A percentile compares a stretch with the other conserved stretches of the same genome.
Conservation (phyloP, 1,140 invertebrate genomes). For the Drosophila triauraria region DNA sequence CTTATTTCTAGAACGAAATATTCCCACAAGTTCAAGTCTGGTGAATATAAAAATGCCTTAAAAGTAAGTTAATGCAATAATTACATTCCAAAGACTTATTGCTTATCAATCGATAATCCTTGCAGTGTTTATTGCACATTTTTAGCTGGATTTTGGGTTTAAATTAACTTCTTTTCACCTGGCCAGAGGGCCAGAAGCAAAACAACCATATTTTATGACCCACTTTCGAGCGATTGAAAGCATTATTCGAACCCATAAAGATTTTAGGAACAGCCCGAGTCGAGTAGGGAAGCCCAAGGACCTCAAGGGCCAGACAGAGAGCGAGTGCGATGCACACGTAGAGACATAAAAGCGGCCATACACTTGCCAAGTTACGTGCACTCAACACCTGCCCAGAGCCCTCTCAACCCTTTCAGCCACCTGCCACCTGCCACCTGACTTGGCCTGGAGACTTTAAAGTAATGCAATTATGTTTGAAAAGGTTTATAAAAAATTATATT, state of each 20-base stretch:
- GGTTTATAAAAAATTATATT: too few relatives aligned
- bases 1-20: neutral
- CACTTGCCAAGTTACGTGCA: slow-evolving; percentile 53
- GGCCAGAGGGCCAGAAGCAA: neutral
- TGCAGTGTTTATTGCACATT: neutral
- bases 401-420: neutral
- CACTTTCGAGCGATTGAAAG: slow-evolving; percentile 10
- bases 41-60: too few relatives aligned
- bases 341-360: slow-evolving; percentile 53
- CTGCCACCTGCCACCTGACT: neutral
- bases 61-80: too few relatives aligned
- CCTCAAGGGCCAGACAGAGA: neutral
- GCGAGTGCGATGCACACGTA: slow-evolving; percentile 27
- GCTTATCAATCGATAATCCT: too few relatives aligned
- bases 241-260: slow-evolving; percentile 15
- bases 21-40: neutral
- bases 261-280: slow-evolving; percentile 16
- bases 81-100: too few relatives aligned
- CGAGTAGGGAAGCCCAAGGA: neutral
- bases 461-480: neutral
- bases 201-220: slow-evolving; percentile 3
- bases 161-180: slow-evolving; percentile 1
- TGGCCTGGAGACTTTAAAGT: neutral
- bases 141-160: neutral
- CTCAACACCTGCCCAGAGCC: slow-evolving; percentile 59